Evolutionary conservation across 2,797 vertebrate species (phyloP).

Genomic region (Urosaurus nigricauda): DNA sequence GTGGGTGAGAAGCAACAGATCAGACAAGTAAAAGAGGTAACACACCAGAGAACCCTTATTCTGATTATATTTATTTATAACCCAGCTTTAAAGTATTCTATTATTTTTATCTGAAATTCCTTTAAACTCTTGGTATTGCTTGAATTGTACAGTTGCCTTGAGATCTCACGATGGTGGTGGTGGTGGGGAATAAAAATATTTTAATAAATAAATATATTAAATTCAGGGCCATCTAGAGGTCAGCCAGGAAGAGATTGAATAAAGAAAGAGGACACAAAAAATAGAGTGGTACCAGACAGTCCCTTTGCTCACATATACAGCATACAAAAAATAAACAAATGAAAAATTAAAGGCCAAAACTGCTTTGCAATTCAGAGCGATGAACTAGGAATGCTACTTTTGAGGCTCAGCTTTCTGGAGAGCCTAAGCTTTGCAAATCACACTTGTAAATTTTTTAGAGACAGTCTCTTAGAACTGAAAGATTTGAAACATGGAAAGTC

Average conservation of each 20-base stretch:
- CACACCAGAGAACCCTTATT: neutral
- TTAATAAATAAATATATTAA: too few relatives aligned
- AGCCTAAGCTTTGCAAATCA: neutral
- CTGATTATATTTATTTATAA: too few relatives aligned
- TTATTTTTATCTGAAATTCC: too few relatives aligned
- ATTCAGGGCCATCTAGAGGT: neutral
- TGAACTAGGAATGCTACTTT: neutral
- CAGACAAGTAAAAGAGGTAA: neutral
- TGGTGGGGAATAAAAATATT: too few relatives aligned
- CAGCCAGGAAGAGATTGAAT: neutral
- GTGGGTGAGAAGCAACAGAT: neutral
- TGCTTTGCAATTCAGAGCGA: slow-evolving; percentile 27
- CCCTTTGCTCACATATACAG: neutral
- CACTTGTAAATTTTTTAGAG: slow-evolving; percentile 47
- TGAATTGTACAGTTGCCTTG: too few relatives aligned
- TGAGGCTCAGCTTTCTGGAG: neutral
- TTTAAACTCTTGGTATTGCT: too few relatives aligned
- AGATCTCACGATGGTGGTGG: too few relatives aligned
- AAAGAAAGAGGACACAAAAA: neutral
- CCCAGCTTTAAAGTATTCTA: too few relatives aligned
- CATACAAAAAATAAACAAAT: slow-evolving; percentile 37
- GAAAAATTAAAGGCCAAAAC: slow-evolving; percentile 10
- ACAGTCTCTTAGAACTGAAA: neutral
- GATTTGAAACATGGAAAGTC: slow-evolving; percentile 40
- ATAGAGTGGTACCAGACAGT: neutral